These are phyloP conservation scores for Drosophila carrolli DNA, from an alignment of 1,140 invertebrate species.

Conservation along the genomic window DNA sequence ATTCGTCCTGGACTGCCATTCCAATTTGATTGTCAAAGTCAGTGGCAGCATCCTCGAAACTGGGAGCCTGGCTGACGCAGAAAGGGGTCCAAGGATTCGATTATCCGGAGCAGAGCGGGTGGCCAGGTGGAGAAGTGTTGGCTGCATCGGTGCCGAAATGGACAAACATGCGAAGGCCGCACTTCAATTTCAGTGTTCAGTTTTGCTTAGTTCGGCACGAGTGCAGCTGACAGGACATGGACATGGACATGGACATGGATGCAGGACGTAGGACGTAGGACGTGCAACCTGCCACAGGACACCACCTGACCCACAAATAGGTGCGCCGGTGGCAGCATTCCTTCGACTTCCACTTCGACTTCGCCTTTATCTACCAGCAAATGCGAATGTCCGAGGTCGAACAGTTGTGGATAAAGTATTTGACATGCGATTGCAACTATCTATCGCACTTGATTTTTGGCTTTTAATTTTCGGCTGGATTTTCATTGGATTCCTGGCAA, in stretches of 20 bases:
- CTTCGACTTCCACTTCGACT: neutral
- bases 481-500: neutral
- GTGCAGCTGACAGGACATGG: conserved; percentile 63
- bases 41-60: conserved; percentile 20
- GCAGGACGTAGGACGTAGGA: conserved; percentile 3
- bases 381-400: neutral
- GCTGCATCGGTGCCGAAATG: conserved; percentile 32
- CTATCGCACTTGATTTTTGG: conserved; percentile 22
- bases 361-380: too few relatives aligned
- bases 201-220: conserved; percentile 70
- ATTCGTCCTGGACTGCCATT: conserved; percentile 7
- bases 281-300: conserved; percentile 17
- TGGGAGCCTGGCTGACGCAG: neutral
- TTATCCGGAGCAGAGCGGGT: neutral
- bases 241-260: conserved; percentile 13
- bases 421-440: conserved; percentile 37
- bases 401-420: conserved; percentile 23
- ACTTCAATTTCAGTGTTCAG: conserved; percentile 70
- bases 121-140: neutral
- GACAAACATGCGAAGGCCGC: conserved; percentile 51
- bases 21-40: conserved; percentile 20
- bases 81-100: neutral
- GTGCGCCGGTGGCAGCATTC: neutral
- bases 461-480: neutral
- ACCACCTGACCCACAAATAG: conserved; percentile 12